Conservation (phyloP, 64 coral and sea anemone genomes). For the Acropora yongei region DNA sequence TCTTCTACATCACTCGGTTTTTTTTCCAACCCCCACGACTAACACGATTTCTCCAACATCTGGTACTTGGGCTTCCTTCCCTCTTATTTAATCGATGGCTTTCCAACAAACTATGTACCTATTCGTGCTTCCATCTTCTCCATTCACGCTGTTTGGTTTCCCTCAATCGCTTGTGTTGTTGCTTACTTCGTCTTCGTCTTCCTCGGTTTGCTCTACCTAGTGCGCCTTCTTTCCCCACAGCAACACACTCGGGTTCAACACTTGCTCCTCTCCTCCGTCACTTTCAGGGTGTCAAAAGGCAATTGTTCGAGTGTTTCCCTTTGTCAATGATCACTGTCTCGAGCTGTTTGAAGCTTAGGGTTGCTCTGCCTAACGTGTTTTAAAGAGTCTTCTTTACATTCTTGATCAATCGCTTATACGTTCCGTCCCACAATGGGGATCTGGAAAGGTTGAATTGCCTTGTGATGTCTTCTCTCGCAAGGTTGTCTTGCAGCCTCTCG, state of each 20-base stretch:
- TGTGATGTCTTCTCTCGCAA: conserved; percentile 55
- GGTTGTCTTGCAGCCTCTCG: conserved; percentile 49
- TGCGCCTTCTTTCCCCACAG: too few species aligned
- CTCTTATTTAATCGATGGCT: too few species aligned
- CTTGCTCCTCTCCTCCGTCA: too few species aligned
- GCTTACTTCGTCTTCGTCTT: background rate
- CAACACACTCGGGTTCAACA: too few species aligned
- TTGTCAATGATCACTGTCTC: background rate
- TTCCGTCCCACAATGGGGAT: too few species aligned
- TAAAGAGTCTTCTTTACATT: conserved; percentile 43
- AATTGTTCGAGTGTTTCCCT: too few species aligned
- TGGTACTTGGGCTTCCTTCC: too few species aligned
- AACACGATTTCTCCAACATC: too few species aligned
- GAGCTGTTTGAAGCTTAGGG: conserved; percentile 10
- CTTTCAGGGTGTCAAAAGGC: too few species aligned
- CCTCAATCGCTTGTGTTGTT: conserved; percentile 22
- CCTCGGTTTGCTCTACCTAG: too few species aligned
- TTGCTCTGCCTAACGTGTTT: conserved; percentile 34
- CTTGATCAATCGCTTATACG: too few species aligned
- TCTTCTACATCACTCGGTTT: conserved; percentile 47
- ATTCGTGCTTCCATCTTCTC: conserved; percentile 41
- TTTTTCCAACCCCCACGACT: conserved; percentile 12
- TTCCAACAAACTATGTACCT: conserved; percentile 38
- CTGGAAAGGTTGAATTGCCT: too few species aligned
- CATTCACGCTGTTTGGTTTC: conserved; percentile 12